Base-by-base conservation (phyloP, 2,888 invertebrate genomes). In the Theodoxus fluviatilis region DNA sequence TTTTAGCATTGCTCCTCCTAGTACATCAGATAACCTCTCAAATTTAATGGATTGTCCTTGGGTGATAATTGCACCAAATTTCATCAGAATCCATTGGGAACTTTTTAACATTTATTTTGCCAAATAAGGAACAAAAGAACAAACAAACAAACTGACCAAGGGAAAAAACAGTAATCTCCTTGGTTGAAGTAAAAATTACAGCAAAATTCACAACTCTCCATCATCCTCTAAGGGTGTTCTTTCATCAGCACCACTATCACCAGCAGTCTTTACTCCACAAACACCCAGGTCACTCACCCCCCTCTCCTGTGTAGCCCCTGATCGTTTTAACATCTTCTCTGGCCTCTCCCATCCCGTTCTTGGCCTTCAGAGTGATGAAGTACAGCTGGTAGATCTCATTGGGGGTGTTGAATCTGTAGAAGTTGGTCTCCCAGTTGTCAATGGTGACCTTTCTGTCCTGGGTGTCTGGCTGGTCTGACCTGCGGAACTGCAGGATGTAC, bases 241-340 rank as follows among this genome's bases (percentile, higher is more conserved):
- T n/a, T n/a, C n/a, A n/a, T n/a, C n/a, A n/a, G n/a, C n/a, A n/a
- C n/a, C n/a, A n/a, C n/a, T n/a, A n/a, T n/a, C n/a, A n/a, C n/a
- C n/a, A n/a, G n/a, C n/a, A n/a, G n/a, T n/a, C n/a, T n/a, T n/a
- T n/a, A 49, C 3, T n/a, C 18, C 49, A n/a, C 22, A 12, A 68
- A 72, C 25, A 49, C 38, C 7, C 68, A n/a, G n/a, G n/a, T n/a
- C 52, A 79, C 83, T 80, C 75, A 86, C 85, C 78, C 22, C 78
- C 81, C 75, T 99, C 98, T 68, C 98, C 98, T 0, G 98, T 97
- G 88, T 92, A 95, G 12, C 98, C 98, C 67, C 91, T 90, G 0
- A 95, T 91, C 86, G 94, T 93, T 33, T 91, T 90, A 0, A 96
- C 93, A 0, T 93, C 90, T 1, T 93, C 93, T 85, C 92, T 92